Conservation (phyloP, 2,888 invertebrate species). For the Halictus ligatus region DNA sequence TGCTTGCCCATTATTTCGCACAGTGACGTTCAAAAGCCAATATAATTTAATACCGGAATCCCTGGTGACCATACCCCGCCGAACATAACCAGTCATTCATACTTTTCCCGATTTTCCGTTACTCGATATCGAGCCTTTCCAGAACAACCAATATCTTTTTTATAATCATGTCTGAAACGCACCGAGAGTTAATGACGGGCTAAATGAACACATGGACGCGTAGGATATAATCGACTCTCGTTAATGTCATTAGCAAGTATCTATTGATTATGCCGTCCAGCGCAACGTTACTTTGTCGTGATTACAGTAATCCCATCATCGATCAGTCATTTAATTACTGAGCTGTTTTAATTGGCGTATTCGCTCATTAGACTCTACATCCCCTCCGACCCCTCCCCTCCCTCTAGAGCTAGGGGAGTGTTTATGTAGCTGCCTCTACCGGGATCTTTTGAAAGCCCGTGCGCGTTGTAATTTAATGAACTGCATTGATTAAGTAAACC, state of each 20-base stretch:
- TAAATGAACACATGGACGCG: conserved; percentile 58
- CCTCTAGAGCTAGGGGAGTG: conserved; percentile 8
- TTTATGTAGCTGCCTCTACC: conserved; percentile 21
- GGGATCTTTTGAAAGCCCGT: conserved; percentile 37
- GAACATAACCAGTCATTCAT: not conserved
- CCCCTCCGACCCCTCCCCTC: not conserved
- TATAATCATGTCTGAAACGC: conserved; percentile 35
- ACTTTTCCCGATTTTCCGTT: not conserved
- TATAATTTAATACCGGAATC: not conserved
- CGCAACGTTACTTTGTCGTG: conserved; percentile 75
- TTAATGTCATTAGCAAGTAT: conserved; percentile 73
- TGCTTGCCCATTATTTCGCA: not conserved
- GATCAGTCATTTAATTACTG: conserved; percentile 77
- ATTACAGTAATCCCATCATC: conserved; percentile 76
- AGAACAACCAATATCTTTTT: not conserved
- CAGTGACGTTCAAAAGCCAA: not conserved
- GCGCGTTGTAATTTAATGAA: conserved; percentile 60
- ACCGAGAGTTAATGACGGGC: conserved; percentile 55
- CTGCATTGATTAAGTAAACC: conserved; percentile 69
- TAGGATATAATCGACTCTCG: conserved; percentile 70
- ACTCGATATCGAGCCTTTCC: conserved; percentile 2
- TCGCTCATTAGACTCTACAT: conserved; percentile 72
- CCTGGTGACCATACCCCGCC: not conserved
- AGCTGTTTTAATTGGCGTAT: conserved; percentile 77
- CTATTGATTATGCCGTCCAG: conserved; percentile 75